phyloP scores from a whole-genome alignment of 2,113 vertebrate genomes.

The Candoia aspera region DNA sequence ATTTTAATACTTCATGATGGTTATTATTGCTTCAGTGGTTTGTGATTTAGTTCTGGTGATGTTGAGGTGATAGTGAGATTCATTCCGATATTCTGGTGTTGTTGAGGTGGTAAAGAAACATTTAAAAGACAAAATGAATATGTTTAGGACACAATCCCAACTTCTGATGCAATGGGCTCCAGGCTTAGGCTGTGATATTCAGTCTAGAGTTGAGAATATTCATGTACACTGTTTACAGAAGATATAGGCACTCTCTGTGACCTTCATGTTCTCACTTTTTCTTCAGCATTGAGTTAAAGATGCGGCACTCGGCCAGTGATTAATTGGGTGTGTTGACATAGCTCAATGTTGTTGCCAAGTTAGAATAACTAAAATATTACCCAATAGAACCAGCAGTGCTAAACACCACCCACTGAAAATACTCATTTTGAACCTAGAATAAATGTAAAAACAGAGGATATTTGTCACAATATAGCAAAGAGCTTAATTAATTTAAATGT shows the following conservation, averaged over 20 bases:
- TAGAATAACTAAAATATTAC: conserved; percentile 49
- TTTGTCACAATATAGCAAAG: neutral
- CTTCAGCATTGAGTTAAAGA: conserved; percentile 68
- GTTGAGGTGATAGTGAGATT: neutral
- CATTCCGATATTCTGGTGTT: neutral
- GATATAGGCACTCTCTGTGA: neutral
- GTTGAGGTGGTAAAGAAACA: neutral
- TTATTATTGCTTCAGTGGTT: neutral
- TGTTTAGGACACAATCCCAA: neutral
- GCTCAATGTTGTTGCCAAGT: conserved; percentile 57
- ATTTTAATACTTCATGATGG: neutral
- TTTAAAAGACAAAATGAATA: neutral
- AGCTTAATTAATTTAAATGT: neutral
- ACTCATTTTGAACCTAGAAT: neutral
- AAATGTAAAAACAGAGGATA: neutral
- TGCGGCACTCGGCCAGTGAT: conserved; percentile 41
- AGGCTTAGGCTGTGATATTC: neutral
- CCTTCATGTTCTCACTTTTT: conserved; percentile 61
- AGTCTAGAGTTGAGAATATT: neutral
- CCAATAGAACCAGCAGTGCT: conserved; percentile 11
- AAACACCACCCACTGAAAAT: neutral
- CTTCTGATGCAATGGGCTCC: neutral
- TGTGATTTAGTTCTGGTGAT: neutral
- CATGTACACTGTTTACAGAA: neutral
- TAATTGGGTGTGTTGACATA: conserved; percentile 59